phyloP scores from a whole-genome alignment of 2,113 vertebrate species.

The Dolichotis patagonum region DNA sequence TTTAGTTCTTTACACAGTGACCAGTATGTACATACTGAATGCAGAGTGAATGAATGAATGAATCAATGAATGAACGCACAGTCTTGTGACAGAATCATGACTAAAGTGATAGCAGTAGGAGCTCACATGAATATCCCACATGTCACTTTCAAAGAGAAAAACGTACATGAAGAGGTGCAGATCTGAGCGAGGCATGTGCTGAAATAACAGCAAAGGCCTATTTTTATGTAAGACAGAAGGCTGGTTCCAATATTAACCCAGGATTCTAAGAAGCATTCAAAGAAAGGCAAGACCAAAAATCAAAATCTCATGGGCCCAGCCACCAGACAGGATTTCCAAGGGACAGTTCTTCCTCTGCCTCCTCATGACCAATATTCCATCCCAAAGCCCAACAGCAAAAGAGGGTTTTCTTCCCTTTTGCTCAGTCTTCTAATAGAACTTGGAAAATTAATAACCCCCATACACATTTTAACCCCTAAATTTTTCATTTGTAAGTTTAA shows the following conservation, averaged over 20 bases:
- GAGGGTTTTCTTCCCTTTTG: not conserved
- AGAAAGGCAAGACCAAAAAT: not conserved
- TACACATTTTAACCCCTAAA: slow-evolving; percentile 13
- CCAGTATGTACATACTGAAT: not conserved
- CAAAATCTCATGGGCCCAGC: not conserved
- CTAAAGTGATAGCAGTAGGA: not conserved
- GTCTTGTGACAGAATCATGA: not conserved
- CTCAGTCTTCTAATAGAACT: not conserved
- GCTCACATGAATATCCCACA: not conserved
- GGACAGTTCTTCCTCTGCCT: not conserved
- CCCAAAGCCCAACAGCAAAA: not conserved
- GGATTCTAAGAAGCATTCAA: slow-evolving; percentile 27
- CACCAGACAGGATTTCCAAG: not conserved
- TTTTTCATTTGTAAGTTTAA: not conserved
- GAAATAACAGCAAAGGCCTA: not conserved
- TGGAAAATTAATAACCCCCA: not conserved
- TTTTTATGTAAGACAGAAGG: slow-evolving; percentile 33
- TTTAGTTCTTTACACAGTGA: not conserved
- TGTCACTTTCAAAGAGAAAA: slow-evolving; percentile 42
- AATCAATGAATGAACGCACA: not conserved
- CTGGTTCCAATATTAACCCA: slow-evolving; percentile 27
- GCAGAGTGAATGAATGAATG: not conserved
- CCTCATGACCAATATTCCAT: not conserved
- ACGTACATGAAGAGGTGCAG: not conserved
- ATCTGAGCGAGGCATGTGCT: not conserved